Evolutionary conservation across 2,888 invertebrate genomes (phyloP).

Genomic region (Calameuta pallipes): DNA sequence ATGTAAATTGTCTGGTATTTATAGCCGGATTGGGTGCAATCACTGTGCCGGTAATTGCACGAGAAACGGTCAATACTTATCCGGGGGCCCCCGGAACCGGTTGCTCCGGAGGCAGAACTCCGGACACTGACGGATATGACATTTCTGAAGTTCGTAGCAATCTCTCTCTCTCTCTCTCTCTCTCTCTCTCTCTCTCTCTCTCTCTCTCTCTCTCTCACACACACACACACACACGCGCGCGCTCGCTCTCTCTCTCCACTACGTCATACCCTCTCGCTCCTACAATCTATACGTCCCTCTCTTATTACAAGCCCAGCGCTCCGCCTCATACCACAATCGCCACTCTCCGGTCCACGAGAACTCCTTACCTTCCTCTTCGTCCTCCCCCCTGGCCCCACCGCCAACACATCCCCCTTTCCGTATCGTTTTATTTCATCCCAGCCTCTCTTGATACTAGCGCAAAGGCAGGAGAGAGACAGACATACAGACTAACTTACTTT

Average conservation of each 20-base stretch:
- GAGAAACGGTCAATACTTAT: slow-evolving; percentile 22
- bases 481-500: neutral
- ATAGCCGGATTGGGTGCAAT: slow-evolving; percentile 39
- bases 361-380: neutral
- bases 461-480: neutral
- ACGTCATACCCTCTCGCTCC: neutral
- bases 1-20: slow-evolving; percentile 43
- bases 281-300: neutral
- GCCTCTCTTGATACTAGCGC: neutral
- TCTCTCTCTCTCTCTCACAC: slow-evolving; percentile 1
- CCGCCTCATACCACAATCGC: neutral
- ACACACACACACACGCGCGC: neutral
- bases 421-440: slow-evolving; percentile 12
- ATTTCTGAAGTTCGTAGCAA: slow-evolving; percentile 53
- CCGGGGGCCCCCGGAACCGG: slow-evolving; percentile 32
- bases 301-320: neutral
- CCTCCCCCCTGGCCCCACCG: neutral
- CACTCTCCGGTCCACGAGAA: neutral
- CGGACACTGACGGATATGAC: slow-evolving; percentile 63
- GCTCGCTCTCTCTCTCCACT: neutral
- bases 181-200: slow-evolving; percentile 3
- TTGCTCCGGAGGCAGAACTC: slow-evolving; percentile 32
- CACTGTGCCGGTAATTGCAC: slow-evolving; percentile 40
- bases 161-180: slow-evolving; percentile 9
- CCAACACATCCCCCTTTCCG: slow-evolving; percentile 16